phyloP scores from a whole-genome alignment of 2,888 invertebrate species.

The Stegana nigrithorax region DNA sequence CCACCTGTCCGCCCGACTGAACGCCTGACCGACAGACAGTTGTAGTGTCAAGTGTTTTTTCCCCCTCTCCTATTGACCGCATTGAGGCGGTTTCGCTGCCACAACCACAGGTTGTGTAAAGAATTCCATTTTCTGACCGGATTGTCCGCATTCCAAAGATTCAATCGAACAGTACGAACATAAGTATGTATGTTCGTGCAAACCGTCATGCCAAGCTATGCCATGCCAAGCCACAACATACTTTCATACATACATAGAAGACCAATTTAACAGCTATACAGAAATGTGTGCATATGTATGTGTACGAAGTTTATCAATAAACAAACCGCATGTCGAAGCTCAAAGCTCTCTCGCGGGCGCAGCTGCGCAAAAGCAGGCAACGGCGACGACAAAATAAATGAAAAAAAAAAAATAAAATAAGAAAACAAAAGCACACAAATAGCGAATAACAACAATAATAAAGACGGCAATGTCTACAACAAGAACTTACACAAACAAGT shows the following conservation, averaged over 20 bases:
- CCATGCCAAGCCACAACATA: too few relatives aligned
- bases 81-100: conserved; percentile 45
- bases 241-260: conserved; percentile 37
- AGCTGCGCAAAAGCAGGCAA: conserved; percentile 35
- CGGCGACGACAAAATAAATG: conserved; percentile 23
- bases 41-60: conserved; percentile 44
- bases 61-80: conserved; percentile 44
- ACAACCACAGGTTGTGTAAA: conserved; percentile 51
- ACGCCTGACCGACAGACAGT: conserved; percentile 9
- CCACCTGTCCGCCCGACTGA: neutral
- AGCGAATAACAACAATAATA: neutral
- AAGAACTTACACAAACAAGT: too few relatives aligned
- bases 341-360: neutral
- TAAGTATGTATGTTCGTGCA: conserved; percentile 15
- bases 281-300: conserved; percentile 48
- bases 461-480: too few relatives aligned
- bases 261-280: conserved; percentile 60
- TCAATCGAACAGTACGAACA: conserved; percentile 49
- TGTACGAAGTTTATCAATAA: conserved; percentile 55
- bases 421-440: too few relatives aligned
- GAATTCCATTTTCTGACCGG: conserved; percentile 63
- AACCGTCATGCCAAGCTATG: conserved; percentile 21
- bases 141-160: conserved; percentile 64
- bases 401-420: too few relatives aligned
- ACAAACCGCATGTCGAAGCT: conserved; percentile 48